Percentiles rank a stretch among this genome's conserved stretches.
Conservation (phyloP, 2,113 vertebrate genomes). For the Psittacula cyanocephala region DNA sequence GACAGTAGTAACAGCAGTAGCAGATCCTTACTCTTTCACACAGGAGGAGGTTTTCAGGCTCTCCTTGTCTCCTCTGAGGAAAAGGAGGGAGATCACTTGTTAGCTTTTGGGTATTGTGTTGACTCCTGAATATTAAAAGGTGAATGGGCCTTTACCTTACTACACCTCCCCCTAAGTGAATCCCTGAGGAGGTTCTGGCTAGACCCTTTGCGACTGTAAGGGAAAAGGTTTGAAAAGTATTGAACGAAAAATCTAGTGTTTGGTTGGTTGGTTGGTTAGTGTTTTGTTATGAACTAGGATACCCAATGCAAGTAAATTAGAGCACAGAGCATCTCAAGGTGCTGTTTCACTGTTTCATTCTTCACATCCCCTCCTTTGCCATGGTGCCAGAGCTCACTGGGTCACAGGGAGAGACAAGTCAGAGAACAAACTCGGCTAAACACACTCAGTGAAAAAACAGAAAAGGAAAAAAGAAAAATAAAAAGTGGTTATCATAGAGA, state of each 20-base stretch:
- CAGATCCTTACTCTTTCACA: neutral
- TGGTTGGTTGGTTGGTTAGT: neutral
- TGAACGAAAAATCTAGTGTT: neutral
- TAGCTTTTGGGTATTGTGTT: neutral
- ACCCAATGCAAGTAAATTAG: neutral
- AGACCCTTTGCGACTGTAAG: neutral
- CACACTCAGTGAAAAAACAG: neutral
- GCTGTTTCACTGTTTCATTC: neutral
- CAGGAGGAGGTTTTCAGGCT: neutral
- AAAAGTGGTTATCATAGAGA: rapidly evolving
- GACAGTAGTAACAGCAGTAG: neutral
- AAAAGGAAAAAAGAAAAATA: neutral
- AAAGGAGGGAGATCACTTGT: neutral
- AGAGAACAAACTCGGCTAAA: neutral
- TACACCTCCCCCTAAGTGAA: neutral
- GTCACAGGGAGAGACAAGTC: neutral
- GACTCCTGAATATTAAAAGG: neutral
- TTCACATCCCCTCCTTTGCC: neutral
- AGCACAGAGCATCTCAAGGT: neutral
- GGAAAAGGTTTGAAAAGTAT: neutral
- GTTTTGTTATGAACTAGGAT: neutral
- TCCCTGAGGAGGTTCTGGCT: neutral
- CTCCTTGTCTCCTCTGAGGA: neutral
- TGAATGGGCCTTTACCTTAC: neutral
- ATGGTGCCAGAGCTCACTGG: neutral